phyloP scores from a whole-genome alignment of 2,113 vertebrate genomes.

The Ceyx margarethae region DNA sequence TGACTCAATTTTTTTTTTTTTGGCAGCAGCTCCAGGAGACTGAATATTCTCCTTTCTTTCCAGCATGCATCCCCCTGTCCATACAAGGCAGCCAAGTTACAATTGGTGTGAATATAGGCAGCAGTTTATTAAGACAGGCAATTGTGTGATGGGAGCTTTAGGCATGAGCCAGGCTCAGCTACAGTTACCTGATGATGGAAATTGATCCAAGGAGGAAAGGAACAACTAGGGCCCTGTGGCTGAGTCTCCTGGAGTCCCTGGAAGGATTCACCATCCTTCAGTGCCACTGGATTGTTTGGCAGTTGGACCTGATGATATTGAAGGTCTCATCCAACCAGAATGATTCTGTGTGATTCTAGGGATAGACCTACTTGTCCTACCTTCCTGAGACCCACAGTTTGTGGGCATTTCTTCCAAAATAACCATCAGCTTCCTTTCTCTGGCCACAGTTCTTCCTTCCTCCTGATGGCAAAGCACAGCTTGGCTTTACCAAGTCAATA shows the following conservation, averaged over 20 bases:
- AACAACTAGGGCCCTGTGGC: not conserved
- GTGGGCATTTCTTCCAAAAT: not conserved
- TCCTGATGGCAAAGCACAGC: not conserved
- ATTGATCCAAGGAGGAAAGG: not conserved
- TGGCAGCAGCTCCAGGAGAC: not conserved
- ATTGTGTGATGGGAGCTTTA: not conserved
- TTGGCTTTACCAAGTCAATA: not conserved
- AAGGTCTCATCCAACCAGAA: not conserved
- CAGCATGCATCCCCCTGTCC: not conserved
- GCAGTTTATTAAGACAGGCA: not conserved
- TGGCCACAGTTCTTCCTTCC: not conserved
- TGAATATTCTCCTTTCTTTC: not conserved
- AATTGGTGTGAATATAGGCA: not conserved
- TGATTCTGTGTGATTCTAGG: not conserved
- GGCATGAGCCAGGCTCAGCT: not conserved
- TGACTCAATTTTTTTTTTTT: not conserved
- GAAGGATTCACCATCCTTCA: not conserved
- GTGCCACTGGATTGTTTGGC: not conserved
- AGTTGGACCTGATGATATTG: not conserved
- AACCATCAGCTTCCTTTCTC: not conserved
- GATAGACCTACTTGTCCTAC: not conserved
- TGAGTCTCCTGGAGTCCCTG: not conserved
- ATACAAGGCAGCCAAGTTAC: not conserved
- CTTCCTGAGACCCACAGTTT: not conserved
- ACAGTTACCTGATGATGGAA: not conserved